A percentile compares a stretch with the other conserved stretches of the same genome.
Evolutionary conservation across 2,113 vertebrate species (phyloP).

Genomic region (Charadrius vociferus): DNA sequence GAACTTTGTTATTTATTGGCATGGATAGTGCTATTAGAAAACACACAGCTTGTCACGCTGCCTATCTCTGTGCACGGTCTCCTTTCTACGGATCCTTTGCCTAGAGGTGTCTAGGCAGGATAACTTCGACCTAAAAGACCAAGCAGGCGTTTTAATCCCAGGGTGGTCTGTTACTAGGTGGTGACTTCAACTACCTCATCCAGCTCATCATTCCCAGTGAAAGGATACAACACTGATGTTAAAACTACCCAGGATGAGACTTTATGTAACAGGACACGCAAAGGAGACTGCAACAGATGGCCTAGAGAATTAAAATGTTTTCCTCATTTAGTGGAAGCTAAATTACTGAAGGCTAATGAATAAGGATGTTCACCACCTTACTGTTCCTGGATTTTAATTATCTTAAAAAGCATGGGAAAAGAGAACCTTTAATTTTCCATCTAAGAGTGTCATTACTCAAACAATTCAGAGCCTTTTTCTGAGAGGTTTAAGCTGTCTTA

Average conservation of each 20-base stretch:
- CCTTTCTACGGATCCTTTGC: not conserved
- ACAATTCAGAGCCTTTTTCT: slow-evolving; percentile 52
- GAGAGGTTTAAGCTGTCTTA: slow-evolving; percentile 57
- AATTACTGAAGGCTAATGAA: slow-evolving; percentile 68
- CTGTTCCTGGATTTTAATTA: slow-evolving; percentile 66
- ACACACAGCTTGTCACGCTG: not conserved
- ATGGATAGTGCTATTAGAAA: not conserved
- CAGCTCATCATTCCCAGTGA: not conserved
- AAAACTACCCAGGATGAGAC: not conserved
- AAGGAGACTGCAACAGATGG: slow-evolving; percentile 68
- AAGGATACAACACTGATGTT: not conserved
- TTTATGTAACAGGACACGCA: slow-evolving; percentile 25
- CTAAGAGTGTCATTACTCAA: slow-evolving; percentile 62
- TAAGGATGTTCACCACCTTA: slow-evolving; percentile 64
- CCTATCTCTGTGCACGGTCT: not conserved
- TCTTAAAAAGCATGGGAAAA: slow-evolving; percentile 52
- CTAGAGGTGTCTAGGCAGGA: not conserved
- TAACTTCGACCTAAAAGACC: not conserved
- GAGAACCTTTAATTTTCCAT: slow-evolving; percentile 64
- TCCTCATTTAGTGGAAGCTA: slow-evolving; percentile 60
- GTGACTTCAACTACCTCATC: not conserved
- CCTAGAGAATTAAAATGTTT: slow-evolving; percentile 57
- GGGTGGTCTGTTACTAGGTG: not conserved
- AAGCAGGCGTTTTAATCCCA: not conserved
- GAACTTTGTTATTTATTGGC: slow-evolving; percentile 60